Base-by-base conservation (phyloP, 1,140 invertebrate genomes). In the Rhizoglyphus robini region DNA sequence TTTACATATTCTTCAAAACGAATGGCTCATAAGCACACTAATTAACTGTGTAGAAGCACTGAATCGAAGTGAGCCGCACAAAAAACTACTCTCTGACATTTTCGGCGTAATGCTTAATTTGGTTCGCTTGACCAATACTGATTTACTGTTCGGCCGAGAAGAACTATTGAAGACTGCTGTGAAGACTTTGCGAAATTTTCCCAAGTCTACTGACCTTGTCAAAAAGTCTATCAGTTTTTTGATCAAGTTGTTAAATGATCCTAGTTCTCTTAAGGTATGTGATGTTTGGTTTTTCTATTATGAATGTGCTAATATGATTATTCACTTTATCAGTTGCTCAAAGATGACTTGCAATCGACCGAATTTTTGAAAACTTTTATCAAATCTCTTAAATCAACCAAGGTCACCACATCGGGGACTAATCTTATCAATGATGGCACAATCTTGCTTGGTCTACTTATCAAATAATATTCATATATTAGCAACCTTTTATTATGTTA, bases 1-100 rank as follows among this genome's bases (percentile, higher is more conserved):
- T 41, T 27, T 36, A 32, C 25, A 20, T 13, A 38, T 48, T 32
- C 30, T 46, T 15, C 18, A 49, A 25, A 54, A 18, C 20, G 48
- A 49, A 48, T 60, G 58, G 58, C 18, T 41, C 30, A 46, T 63
- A 11, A 8, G 36, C 4, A 51, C 32, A 31, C 20, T 63, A 20
- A 48, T 62, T 20, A 63, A 49, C 25, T 23, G 31, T 13, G 4
- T 51, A 20, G 49, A 65, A 36, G 25, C 8, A n/a, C 29, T 46
- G 1, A 61, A 66, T 49, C 34, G 65, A 13, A 46, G 27, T 51
- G 65, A 62, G 36, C 58, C 61, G n/a, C 57, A 62, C 59, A 62
- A 48, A 54, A 70, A 18, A 73, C 73, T 5, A 67, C 68, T 5
- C 63, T 63, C 1, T 76, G 2, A 32, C 25, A 46, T 60, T 20